phyloP scores from a whole-genome alignment of 2,113 vertebrate species.

The Dicrurus megarhynchus region DNA sequence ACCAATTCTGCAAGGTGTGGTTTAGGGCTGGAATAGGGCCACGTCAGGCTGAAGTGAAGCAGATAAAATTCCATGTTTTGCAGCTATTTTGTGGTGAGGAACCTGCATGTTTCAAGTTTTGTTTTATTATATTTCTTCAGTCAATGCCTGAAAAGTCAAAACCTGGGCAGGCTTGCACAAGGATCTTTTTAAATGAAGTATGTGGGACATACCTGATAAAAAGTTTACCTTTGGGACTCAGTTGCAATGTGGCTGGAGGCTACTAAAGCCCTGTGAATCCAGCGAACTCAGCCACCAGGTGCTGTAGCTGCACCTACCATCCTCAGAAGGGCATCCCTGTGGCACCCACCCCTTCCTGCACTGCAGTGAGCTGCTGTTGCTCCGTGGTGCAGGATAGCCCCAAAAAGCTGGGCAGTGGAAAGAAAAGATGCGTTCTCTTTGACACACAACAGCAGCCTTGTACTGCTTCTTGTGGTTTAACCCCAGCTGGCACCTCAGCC shows the following conservation, averaged over 20 bases:
- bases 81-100: not conserved
- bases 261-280: not conserved
- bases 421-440: not conserved
- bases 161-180: not conserved
- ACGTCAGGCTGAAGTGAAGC: not conserved
- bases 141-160: not conserved
- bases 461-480: not conserved
- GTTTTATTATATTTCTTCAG: not conserved
- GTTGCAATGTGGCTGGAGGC: not conserved
- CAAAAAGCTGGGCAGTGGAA: not conserved
- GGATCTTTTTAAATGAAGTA: not conserved
- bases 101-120: not conserved
- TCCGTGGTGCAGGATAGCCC: accelerated
- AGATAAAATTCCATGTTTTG: not conserved
- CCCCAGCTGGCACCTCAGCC: not conserved
- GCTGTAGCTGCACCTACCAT: not conserved
- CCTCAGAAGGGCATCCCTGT: not conserved
- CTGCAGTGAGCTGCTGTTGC: accelerated
- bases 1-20: not conserved
- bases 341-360: not conserved
- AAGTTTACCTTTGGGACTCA: not conserved
- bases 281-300: not conserved
- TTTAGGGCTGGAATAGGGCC: not conserved
- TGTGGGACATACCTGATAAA: not conserved
- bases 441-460: not conserved